phyloP scores from a whole-genome alignment of 2,113 vertebrate genomes.

The Rhinichthys klamathensis region DNA sequence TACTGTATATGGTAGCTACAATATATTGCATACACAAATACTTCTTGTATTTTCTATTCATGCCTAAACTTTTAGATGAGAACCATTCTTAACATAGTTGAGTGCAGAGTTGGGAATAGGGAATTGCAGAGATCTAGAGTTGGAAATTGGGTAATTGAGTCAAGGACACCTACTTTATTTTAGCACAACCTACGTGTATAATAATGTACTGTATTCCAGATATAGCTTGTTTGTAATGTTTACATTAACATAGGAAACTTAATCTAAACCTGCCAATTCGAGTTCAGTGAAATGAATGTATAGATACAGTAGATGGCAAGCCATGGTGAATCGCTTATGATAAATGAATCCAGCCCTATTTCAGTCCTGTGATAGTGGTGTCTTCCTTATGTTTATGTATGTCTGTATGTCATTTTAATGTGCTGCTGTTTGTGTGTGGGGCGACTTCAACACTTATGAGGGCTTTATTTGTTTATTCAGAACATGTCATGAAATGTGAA shows the following conservation, averaged over 20 bases:
- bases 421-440: conserved; percentile 11
- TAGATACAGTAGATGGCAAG: conserved; percentile 32
- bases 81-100: neutral
- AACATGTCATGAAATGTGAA: conserved; percentile 4
- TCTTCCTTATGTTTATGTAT: neutral
- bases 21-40: neutral
- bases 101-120: neutral
- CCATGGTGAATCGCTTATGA: conserved; percentile 37
- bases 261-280: neutral
- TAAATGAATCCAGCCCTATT: neutral
- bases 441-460: neutral
- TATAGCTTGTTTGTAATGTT: neutral
- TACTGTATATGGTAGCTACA: neutral
- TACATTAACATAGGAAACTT: too few species aligned
- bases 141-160: neutral
- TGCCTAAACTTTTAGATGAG: neutral
- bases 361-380: neutral
- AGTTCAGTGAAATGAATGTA: conserved; percentile 9
- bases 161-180: neutral
- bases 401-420: conserved; percentile 22
- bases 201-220: neutral
- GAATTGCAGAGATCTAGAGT: neutral
- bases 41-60: neutral
- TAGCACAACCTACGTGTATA: neutral
- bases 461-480: conserved; percentile 14